A percentile compares a stretch with the other conserved stretches of the same genome.
Conservation (phyloP, 2,797 vertebrate genomes). For the Mus spretus region DNA sequence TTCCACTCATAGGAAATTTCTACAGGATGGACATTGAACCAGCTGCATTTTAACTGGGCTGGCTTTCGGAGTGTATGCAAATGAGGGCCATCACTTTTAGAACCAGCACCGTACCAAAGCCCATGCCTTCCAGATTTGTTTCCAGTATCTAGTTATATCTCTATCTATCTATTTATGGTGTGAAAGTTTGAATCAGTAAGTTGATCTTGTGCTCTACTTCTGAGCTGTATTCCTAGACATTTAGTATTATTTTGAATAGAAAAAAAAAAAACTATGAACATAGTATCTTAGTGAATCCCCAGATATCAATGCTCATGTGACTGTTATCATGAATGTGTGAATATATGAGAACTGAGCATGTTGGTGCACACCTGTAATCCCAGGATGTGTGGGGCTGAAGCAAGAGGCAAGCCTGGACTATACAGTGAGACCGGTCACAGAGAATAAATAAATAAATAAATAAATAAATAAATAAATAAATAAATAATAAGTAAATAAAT, state of each 20-base stretch:
- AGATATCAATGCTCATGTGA: slow-evolving; percentile 18
- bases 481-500: background rate
- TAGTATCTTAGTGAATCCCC: slow-evolving; percentile 1
- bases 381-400: background rate
- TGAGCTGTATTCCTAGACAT: background rate
- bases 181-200: background rate
- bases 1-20: background rate
- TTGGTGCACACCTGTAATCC: background rate
- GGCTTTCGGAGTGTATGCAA: background rate
- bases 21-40: background rate
- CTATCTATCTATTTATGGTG: background rate
- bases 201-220: background rate
- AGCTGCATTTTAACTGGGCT: slow-evolving; percentile 13
- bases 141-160: background rate
- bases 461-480: background rate
- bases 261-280: background rate
- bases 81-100: slow-evolving; percentile 17
- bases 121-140: background rate
- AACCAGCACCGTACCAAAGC: background rate
- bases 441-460: background rate
- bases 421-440: background rate
- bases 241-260: slow-evolving; percentile 51
- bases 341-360: background rate
- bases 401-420: background rate
- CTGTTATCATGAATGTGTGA: background rate